Evolutionary conservation across 2,797 vertebrate species (phyloP).

Genomic region (Cetoscarus ocellatus): DNA sequence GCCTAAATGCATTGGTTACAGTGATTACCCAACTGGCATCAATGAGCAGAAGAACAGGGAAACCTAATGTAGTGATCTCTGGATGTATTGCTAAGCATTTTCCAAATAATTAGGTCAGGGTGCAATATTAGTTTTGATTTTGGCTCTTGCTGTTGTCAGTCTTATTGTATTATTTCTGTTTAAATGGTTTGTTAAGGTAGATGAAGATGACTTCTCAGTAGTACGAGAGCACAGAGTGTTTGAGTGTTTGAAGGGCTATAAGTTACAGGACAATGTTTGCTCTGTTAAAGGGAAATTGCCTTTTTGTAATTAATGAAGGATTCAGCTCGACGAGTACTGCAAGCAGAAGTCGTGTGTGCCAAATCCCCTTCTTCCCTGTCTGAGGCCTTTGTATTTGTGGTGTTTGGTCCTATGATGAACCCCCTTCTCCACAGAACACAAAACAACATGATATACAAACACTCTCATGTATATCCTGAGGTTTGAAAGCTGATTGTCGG

Average conservation of each 20-base stretch:
- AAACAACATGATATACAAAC: conserved; percentile 16
- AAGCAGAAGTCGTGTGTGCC: conserved; percentile 70
- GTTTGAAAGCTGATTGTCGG: conserved; percentile 50
- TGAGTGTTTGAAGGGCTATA: conserved; percentile 77
- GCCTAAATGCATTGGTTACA: too few relatives aligned
- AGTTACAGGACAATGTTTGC: conserved; percentile 32
- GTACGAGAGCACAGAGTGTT: conserved; percentile 35
- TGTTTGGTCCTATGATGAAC: conserved; percentile 28
- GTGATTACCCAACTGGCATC: too few relatives aligned
- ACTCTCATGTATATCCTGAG: conserved; percentile 21
- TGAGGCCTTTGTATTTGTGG: conserved; percentile 64
- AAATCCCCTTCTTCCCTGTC: conserved; percentile 52
- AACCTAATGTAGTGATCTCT: too few relatives aligned
- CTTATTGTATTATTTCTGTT: conserved; percentile 32
- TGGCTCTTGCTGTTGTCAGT: conserved; percentile 10
- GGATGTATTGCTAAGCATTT: background rate
- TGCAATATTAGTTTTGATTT: conserved; percentile 13
- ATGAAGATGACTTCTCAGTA: conserved; percentile 16
- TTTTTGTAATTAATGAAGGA: conserved; percentile 34
- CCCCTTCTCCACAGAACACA: conserved; percentile 31
- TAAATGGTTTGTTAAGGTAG: conserved; percentile 18
- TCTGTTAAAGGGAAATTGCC: conserved; percentile 19
- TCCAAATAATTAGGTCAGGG: background rate
- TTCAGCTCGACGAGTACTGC: conserved; percentile 10
- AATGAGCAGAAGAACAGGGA: too few relatives aligned